Percentiles rank a stretch among this genome's conserved stretches.
phyloP scores from a whole-genome alignment of 2,888 invertebrate genomes.

The Hypomecis atomaria region DNA sequence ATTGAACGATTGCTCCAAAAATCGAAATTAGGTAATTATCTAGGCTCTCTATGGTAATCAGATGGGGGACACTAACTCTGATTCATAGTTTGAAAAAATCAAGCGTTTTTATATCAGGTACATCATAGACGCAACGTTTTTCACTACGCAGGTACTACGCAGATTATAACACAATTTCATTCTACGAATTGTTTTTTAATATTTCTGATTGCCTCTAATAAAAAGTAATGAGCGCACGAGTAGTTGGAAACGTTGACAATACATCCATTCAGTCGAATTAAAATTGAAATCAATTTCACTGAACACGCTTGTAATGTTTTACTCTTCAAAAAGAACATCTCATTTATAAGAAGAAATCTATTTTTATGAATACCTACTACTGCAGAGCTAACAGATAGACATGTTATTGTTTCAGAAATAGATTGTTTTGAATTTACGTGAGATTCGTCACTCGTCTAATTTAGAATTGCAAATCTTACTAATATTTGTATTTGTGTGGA shows the following conservation, averaged over 20 bases:
- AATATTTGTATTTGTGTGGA: conserved; percentile 17
- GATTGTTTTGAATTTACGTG: conserved; percentile 39
- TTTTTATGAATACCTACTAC: conserved; percentile 35
- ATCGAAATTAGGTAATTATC: too few relatives aligned
- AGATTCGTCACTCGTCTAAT: conserved; percentile 34
- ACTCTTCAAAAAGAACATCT: conserved; percentile 23
- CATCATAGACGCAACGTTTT: too few relatives aligned
- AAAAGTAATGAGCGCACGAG: not conserved
- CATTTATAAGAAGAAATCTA: conserved; percentile 31
- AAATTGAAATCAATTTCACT: conserved; percentile 4
- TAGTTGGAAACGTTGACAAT: not conserved
- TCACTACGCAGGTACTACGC: too few relatives aligned
- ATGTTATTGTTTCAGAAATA: conserved; percentile 46
- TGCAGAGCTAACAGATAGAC: conserved; percentile 37
- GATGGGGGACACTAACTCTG: too few relatives aligned
- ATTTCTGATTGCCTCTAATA: not conserved
- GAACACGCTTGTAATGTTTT: not conserved
- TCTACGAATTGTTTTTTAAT: not conserved
- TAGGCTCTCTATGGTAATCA: too few relatives aligned
- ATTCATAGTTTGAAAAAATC: too few relatives aligned
- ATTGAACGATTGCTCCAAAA: too few relatives aligned
- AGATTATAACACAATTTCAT: too few relatives aligned
- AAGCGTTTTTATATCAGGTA: too few relatives aligned
- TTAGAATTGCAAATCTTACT: conserved; percentile 22
- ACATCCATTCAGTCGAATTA: not conserved